phyloP scores from a whole-genome alignment of 92 coral and sea anemone genomes.

The Pocillopora meandrina region DNA sequence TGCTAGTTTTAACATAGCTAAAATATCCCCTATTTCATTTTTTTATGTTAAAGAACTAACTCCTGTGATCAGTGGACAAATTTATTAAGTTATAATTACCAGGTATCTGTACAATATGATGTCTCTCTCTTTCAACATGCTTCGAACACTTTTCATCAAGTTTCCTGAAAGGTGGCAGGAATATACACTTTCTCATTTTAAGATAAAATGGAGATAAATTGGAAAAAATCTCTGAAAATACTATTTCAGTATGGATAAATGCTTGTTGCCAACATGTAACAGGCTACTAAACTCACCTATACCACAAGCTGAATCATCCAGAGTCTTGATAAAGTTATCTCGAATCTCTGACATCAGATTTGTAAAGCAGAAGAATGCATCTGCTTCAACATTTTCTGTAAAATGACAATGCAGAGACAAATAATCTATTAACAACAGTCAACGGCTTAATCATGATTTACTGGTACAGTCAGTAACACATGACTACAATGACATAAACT shows the following conservation, averaged over 20 bases:
- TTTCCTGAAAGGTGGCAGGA: constrained; percentile 59
- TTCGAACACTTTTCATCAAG: constrained; percentile 84
- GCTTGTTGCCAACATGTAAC: no score
- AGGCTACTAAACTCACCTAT: constrained; percentile 62
- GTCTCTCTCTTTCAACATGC: constrained; percentile 82
- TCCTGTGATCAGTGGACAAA: not conserved
- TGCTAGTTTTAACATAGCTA: no score
- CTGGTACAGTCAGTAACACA: no score
- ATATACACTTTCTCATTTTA: not conserved
- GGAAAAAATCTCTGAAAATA: no score
- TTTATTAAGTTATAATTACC: constrained; percentile 38
- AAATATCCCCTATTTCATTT: no score
- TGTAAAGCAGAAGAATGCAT: constrained; percentile 95
- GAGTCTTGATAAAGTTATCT: constrained; percentile 93
- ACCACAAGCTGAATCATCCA: constrained; percentile 97
- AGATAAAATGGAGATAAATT: no score
- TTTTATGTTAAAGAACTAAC: no score
- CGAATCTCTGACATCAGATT: constrained; percentile 97
- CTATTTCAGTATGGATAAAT: no score
- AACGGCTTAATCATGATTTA: no score
- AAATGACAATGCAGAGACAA: not conserved
- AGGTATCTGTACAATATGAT: constrained; percentile 76
- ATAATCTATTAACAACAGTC: no score
- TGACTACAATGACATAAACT: no score
- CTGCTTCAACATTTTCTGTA: constrained; percentile 96